Conservation (phyloP, 2,797 vertebrate genomes). For the Bucorvus abyssinicus region DNA sequence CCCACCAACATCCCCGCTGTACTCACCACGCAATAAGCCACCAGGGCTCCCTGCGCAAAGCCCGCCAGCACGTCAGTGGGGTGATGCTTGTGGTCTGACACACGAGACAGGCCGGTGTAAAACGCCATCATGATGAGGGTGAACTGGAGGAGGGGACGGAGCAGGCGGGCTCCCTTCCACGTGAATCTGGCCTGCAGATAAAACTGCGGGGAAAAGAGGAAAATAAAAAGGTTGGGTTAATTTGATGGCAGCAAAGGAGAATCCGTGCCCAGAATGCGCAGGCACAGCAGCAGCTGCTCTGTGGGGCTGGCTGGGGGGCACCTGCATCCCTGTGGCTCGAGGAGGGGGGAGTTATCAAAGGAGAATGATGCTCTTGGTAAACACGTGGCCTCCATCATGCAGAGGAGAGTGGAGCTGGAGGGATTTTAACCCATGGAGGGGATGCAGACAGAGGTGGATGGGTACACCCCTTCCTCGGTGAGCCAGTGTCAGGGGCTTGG, state of each 20-base stretch:
- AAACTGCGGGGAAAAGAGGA: conserved; percentile 79
- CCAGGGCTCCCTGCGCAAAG: conserved; percentile 94
- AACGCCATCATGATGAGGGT: conserved; percentile 99
- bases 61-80: conserved; percentile 94
- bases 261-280: accelerated
- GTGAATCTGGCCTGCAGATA: conserved; percentile 98
- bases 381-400: accelerated
- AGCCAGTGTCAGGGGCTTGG: background rate
- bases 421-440: background rate
- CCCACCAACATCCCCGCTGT: background rate
- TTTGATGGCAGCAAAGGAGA: background rate
- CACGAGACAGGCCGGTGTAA: conserved; percentile 94
- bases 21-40: conserved; percentile 98
- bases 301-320: background rate
- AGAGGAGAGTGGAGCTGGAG: background rate
- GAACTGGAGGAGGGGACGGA: conserved; percentile 96
- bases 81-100: conserved; percentile 98
- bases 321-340: background rate
- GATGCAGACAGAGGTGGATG: background rate
- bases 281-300: accelerated
- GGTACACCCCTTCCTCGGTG: background rate
- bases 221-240: background rate
- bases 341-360: accelerated
- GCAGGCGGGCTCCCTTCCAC: conserved; percentile 95
- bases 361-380: background rate